Base-by-base conservation (phyloP, 2,113 vertebrate genomes). In the Theristicus caerulescens region DNA sequence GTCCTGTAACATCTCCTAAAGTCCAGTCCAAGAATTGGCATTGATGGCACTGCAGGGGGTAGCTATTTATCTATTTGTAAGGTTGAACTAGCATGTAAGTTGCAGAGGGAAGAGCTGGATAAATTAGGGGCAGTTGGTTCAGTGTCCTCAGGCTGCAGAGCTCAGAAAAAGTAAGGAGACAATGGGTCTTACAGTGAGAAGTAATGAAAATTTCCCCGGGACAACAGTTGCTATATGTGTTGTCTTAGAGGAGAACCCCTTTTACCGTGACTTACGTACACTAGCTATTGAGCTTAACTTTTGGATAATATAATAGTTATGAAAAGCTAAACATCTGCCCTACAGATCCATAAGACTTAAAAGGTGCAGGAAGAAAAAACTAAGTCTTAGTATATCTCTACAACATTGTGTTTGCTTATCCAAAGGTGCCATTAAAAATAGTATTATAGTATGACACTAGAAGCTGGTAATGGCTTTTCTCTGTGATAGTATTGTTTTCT, bases 131-230 rank as follows among this genome's bases (percentile, higher is more conserved):
- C 27, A 2, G 24, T 52, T 74, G 29, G n/a, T 65, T 87, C 36
- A 32, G 26, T 26, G 58, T 84, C 40, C 25, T 69, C 46, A 76
- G 52, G 42, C 36, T 76, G 17, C 57, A 71, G 38, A 46, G 22
- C 18, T 87, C 22, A 34, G 34, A 26, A 76, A 65, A 64, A 22
- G 31, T 36, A 31, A 54, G n/a, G 62, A 74, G 57, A 51, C 44
- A 55, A 8, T 7, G 16, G 29, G 4, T 80, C 62, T 71, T 80
- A n/a, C 0, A 2, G n/a, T 0, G 4, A 67, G 64, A 76, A 61
- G 10, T 73, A 79, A 46, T 40, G 49, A 59, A 59, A 51, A 40
- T 34, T 59, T 79, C 9, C 6, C 15, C 32, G 49, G 58, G 29
- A 44, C 38, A 36, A 29, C 6, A 79, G 26, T 42, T 70, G 32